phyloP scores from a whole-genome alignment of 2,888 invertebrate genomes.

The Acanthosepion lycidas region DNA sequence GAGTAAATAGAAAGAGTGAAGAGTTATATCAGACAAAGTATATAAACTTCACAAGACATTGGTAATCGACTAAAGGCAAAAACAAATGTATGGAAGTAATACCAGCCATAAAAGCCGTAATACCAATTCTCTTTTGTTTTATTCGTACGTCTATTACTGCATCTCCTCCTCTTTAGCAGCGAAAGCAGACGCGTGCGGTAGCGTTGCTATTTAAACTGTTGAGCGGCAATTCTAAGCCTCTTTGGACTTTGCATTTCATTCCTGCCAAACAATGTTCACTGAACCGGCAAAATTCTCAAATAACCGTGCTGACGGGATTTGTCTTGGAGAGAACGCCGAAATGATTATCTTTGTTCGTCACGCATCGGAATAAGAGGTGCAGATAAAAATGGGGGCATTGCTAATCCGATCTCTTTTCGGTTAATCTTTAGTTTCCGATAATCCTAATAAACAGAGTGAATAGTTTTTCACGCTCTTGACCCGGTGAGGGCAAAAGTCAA shows the following conservation, averaged over 20 bases:
- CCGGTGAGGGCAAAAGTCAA: conserved; percentile 6
- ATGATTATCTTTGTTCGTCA: neutral
- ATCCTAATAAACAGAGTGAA: neutral
- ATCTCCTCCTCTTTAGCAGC: neutral
- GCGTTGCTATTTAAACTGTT: neutral
- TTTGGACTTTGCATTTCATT: neutral
- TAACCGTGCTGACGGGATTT: conserved; percentile 20
- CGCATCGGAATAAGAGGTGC: neutral
- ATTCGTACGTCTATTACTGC: neutral
- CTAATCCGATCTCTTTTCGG: neutral
- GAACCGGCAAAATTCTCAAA: conserved; percentile 33
- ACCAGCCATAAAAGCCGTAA: too few relatives aligned
- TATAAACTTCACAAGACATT: too few relatives aligned
- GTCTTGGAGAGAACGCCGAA: neutral
- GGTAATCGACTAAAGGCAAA: too few relatives aligned
- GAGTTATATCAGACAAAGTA: too few relatives aligned
- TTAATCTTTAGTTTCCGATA: neutral
- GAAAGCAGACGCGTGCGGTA: neutral
- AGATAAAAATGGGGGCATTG: neutral
- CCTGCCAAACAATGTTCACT: neutral
- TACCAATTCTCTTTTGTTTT: neutral
- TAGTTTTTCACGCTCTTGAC: neutral
- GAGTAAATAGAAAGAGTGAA: too few relatives aligned
- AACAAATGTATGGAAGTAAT: too few relatives aligned
- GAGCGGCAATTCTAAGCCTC: neutral